A percentile compares a stretch with the other conserved stretches of the same genome.
phyloP scores from a whole-genome alignment of 2,113 vertebrate genomes.

The Xenotilapia caudafasciata region DNA sequence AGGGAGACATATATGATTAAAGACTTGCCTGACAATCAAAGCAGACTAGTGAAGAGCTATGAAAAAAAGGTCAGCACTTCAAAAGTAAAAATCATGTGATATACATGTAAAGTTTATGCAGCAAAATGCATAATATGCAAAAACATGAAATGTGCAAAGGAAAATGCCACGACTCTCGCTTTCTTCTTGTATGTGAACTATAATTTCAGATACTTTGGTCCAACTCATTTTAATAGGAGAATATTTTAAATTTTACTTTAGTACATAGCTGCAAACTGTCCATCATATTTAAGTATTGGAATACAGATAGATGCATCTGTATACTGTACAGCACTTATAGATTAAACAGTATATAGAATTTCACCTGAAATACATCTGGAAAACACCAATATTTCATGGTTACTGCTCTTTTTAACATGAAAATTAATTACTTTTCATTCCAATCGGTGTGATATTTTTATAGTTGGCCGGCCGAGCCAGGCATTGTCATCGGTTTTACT shows the following conservation, averaged over 20 bases:
- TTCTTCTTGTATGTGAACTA: neutral
- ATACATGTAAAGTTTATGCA: neutral
- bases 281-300: neutral
- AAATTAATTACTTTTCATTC: neutral
- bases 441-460: neutral
- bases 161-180: neutral
- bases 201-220: neutral
- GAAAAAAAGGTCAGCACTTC: neutral
- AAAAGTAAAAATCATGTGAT: neutral
- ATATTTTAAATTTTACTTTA: neutral
- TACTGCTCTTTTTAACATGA: neutral
- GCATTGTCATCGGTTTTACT: neutral
- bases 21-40: neutral
- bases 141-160: neutral
- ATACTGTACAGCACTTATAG: neutral
- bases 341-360: neutral
- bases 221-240: neutral
- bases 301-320: neutral
- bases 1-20: neutral
- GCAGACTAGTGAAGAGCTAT: neutral
- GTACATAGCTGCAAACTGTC: neutral
- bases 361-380: neutral
- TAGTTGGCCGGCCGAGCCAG: neutral
- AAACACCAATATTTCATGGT: neutral
- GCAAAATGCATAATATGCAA: neutral